These are phyloP conservation scores for Bathynomus jamesi DNA, from an alignment of 1,140 invertebrate species.

Conservation along the genomic window DNA sequence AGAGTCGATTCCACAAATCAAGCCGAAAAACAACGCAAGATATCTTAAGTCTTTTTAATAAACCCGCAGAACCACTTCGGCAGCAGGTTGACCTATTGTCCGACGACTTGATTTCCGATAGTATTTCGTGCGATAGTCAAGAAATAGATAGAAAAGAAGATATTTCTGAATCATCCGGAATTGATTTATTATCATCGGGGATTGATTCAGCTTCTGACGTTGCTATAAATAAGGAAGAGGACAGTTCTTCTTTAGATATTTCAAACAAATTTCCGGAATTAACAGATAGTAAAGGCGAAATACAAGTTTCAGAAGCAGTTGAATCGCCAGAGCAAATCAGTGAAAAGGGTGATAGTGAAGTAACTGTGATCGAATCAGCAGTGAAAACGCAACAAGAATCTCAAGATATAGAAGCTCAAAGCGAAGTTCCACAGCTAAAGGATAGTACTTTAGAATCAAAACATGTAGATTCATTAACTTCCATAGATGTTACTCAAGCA, in stretches of 20 bases:
- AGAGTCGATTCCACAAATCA: conserved; percentile 25
- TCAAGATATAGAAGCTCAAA: too few species aligned
- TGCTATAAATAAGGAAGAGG: not conserved
- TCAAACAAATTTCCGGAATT: conserved; percentile 1
- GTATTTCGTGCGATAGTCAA: not conserved
- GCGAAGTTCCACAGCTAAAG: too few species aligned
- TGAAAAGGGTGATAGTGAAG: conserved; percentile 34
- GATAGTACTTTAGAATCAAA: too few species aligned
- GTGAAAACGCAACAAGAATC: too few species aligned
- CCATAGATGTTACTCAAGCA: too few species aligned
- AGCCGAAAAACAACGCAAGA: conserved; percentile 37
- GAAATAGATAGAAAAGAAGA: conserved; percentile 7
- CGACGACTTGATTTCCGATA: conserved; percentile 8
- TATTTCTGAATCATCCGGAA: conserved; percentile 1
- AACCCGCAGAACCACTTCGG: conserved; percentile 13
- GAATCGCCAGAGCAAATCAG: conserved; percentile 34
- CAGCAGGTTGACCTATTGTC: conserved; percentile 34
- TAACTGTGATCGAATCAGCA: conserved; percentile 32
- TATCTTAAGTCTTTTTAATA: conserved; percentile 39
- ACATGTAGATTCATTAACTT: too few species aligned
- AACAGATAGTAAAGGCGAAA: too few species aligned
- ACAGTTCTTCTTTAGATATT: conserved; percentile 2
- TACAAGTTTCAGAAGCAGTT: too few species aligned
- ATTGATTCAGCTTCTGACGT: not conserved
- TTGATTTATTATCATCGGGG: conserved; percentile 14